phyloP scores from a whole-genome alignment of 2,888 invertebrate genomes.

The Amphipoea oculea region DNA sequence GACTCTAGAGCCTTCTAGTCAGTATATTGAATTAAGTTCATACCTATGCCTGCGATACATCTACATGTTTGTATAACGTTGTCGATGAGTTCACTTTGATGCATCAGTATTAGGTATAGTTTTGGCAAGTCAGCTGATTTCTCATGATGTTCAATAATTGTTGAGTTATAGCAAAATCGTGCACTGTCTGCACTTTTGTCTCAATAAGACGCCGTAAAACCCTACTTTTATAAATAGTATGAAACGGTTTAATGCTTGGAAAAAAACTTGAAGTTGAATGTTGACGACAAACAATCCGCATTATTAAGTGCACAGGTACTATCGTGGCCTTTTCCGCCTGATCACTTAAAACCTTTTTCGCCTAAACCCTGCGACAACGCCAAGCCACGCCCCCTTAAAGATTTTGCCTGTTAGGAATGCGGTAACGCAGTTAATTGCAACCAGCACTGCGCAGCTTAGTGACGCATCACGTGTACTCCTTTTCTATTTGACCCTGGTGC shows the following conservation, averaged over 20 bases:
- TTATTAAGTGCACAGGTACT: neutral
- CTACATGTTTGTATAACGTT: neutral
- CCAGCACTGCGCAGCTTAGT: too few relatives aligned
- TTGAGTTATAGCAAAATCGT: neutral
- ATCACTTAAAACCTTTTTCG: too few relatives aligned
- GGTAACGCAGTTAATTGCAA: too few relatives aligned
- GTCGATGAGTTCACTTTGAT: neutral
- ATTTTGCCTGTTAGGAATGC: too few relatives aligned
- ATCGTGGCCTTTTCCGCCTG: too few relatives aligned
- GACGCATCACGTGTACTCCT: too few relatives aligned
- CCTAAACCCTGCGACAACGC: too few relatives aligned
- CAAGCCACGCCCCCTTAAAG: too few relatives aligned
- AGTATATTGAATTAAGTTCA: slow-evolving; percentile 5
- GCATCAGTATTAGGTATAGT: neutral
- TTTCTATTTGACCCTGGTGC: too few relatives aligned
- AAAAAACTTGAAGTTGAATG: neutral
- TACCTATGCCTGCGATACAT: neutral
- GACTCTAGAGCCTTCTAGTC: neutral
- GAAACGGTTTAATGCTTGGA: neutral
- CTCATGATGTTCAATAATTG: too few relatives aligned
- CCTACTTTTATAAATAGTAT: too few relatives aligned
- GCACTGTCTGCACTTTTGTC: neutral
- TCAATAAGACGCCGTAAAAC: too few relatives aligned
- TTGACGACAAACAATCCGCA: neutral
- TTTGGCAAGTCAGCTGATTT: neutral